Percentiles rank a stretch among this genome's conserved stretches.
These are phyloP conservation scores for Drosophila seguyi DNA, from an alignment of 1,140 invertebrate genomes.

Conservation along the genomic window DNA sequence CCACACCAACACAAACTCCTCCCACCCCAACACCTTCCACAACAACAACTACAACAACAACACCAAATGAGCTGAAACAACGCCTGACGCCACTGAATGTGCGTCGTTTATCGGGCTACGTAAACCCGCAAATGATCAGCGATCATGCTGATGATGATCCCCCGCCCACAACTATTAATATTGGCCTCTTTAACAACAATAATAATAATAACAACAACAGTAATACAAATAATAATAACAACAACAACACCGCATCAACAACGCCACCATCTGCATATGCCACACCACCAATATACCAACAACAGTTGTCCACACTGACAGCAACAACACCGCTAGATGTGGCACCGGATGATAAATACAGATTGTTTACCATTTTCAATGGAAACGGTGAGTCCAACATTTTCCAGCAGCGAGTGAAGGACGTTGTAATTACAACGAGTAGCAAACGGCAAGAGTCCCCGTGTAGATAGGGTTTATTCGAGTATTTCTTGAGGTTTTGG, in stretches of 20 bases:
- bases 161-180: conserved; percentile 59
- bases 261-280: conserved; percentile 70
- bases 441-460: not conserved
- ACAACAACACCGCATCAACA: conserved; percentile 68
- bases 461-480: conserved; percentile 18
- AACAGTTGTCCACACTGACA: conserved; percentile 76
- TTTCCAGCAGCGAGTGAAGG: not conserved
- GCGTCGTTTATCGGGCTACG: conserved; percentile 62
- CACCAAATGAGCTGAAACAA: conserved; percentile 74
- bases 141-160: conserved; percentile 57
- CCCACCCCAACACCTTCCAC: conserved; percentile 35
- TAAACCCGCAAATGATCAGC: conserved; percentile 52
- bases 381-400: conserved; percentile 82
- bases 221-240: conserved; percentile 39
- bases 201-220: conserved; percentile 54
- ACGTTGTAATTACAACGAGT: not conserved
- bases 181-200: conserved; percentile 50
- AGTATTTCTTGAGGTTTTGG: conserved; percentile 7
- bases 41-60: conserved; percentile 27
- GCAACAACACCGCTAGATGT: conserved; percentile 75
- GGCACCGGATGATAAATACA: conserved; percentile 82
- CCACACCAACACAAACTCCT: conserved; percentile 16
- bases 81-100: conserved; percentile 70
- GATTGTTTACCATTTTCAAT: conserved; percentile 84
- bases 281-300: conserved; percentile 74